phyloP scores from a whole-genome alignment of 1,140 invertebrate genomes.

The Archivesica marissinica region DNA sequence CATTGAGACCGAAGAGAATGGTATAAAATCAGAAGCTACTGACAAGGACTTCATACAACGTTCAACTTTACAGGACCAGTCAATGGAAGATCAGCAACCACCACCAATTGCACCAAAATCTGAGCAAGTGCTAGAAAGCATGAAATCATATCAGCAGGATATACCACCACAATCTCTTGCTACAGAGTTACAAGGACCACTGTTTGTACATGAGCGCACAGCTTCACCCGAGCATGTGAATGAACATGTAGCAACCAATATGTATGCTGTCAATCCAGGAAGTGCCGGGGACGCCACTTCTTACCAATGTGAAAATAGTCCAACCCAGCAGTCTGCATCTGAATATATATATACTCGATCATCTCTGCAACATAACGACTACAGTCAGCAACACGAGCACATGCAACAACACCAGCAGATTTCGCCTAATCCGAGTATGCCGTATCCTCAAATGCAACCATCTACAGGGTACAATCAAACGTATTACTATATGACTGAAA shows the following conservation, averaged over 20 bases:
- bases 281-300: not conserved
- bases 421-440: not conserved
- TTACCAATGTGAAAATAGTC: not conserved
- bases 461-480: not conserved
- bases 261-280: not conserved
- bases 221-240: no score
- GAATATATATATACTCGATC: no score
- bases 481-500: not conserved
- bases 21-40: no score
- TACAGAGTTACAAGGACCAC: not conserved
- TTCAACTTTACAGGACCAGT: no score
- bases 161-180: not conserved
- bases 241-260: no score
- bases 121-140: not conserved
- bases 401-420: not conserved
- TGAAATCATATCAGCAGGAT: not conserved
- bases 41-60: no score
- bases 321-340: not conserved
- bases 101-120: constrained; percentile 7
- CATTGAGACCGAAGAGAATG: no score
- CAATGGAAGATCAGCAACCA: not conserved
- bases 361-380: not conserved
- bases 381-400: not conserved
- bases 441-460: not conserved
- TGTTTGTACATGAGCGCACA: not conserved